Evolutionary conservation across 2,113 vertebrate species (phyloP).

Genomic region (Collichthys lucidus): DNA sequence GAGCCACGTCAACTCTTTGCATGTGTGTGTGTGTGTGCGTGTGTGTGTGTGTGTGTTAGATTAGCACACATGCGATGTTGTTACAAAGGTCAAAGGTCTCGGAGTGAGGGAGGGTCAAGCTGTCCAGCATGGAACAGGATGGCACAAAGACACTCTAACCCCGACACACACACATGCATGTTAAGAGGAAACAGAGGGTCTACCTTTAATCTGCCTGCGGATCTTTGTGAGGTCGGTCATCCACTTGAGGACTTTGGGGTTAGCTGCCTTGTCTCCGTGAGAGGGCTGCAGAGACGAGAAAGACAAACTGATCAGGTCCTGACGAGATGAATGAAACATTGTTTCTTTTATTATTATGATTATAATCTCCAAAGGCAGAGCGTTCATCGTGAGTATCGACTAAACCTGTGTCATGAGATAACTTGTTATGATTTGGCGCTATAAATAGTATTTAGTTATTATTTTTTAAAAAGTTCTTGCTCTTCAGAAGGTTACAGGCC

Average conservation of each 20-base stretch:
- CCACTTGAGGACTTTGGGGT: conserved; percentile 98
- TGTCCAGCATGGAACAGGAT: conserved; percentile 63
- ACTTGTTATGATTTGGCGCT: too few relatives aligned
- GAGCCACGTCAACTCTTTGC: conserved; percentile 59
- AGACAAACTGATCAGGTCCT: background rate
- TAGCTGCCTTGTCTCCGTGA: conserved; percentile 95
- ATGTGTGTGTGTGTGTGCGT: conserved; percentile 48
- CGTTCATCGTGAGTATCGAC: too few relatives aligned
- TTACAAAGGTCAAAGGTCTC: conserved; percentile 51
- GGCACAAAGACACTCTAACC: conserved; percentile 59
- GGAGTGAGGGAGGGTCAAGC: conserved; percentile 54
- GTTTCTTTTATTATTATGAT: too few relatives aligned
- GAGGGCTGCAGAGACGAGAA: conserved; percentile 87
- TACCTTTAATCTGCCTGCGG: conserved; percentile 98
- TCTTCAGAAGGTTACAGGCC: too few relatives aligned
- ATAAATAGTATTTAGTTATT: too few relatives aligned
- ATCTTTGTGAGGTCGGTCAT: conserved; percentile 98
- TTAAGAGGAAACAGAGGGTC: background rate
- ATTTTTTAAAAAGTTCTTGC: too few relatives aligned
- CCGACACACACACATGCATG: conserved; percentile 22
- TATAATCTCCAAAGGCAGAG: too few relatives aligned
- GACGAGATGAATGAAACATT: too few relatives aligned
- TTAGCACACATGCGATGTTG: conserved; percentile 70
- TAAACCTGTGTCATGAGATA: too few relatives aligned
- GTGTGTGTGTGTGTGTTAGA: conserved; percentile 50